A percentile compares a stretch with the other conserved stretches of the same genome.
These are phyloP conservation scores for Pitta sordida DNA, from an alignment of 2,113 vertebrate species.

Conservation along the genomic window DNA sequence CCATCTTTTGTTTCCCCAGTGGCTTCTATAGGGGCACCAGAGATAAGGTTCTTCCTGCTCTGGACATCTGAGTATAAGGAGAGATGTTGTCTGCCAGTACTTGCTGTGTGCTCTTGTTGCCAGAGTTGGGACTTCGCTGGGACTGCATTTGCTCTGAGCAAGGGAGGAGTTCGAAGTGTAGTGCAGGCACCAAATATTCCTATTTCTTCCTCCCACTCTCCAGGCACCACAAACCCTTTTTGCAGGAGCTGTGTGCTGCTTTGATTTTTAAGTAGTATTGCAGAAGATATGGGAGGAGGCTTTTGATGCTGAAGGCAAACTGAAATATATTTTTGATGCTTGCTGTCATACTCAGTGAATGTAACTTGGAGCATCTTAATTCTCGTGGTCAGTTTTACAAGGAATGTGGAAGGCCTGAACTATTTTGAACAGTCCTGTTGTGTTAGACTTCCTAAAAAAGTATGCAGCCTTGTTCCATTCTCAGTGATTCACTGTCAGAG, in stretches of 20 bases:
- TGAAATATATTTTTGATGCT: neutral
- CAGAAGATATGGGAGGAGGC: neutral
- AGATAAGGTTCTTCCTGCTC: neutral
- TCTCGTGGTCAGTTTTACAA: neutral
- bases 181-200: neutral
- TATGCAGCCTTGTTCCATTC: neutral
- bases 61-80: neutral
- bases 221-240: neutral
- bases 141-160: neutral
- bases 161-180: neutral
- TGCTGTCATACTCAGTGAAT: neutral
- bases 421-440: neutral
- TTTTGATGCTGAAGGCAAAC: neutral
- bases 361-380: neutral
- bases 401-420: neutral
- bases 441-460: neutral
- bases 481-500: neutral
- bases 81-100: neutral
- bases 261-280: neutral
- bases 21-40: neutral
- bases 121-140: neutral
- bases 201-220: neutral
- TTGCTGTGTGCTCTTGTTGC: neutral
- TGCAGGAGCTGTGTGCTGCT: neutral
- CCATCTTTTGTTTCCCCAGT: neutral